Base-by-base conservation (phyloP, 2,797 vertebrate species). In the Takifugu rubripes region DNA sequence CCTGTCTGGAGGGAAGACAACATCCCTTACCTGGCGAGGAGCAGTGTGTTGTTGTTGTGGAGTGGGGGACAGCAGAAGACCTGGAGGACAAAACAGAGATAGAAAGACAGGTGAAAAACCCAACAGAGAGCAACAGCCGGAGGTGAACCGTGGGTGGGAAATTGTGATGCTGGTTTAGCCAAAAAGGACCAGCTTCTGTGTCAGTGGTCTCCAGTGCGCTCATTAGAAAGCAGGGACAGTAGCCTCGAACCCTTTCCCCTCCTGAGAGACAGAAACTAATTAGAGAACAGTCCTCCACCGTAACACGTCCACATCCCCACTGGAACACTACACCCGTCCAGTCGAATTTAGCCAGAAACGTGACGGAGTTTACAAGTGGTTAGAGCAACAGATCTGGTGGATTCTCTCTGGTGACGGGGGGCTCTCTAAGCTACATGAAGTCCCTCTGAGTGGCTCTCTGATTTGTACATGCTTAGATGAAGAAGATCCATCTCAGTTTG, bases 181-280 rank as follows among this genome's bases (percentile, higher is more conserved):
- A 11, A 68, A 43, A 15, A 73, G 67, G 59, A 53, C 75, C 82
- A 65, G 2, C 17, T 40, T 14, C 12, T 40, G 72, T 75, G 66
- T 79, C 26, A 25, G 70, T 70, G 54, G 83, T 87, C 86, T 89
- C 78, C 70, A 70, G 75, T 83, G 85, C 81, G 44, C 89, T 92
- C 88, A 91, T 92, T 92, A 91, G 78, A 74, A 89, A 72, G 70
- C 61, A 72, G 78, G 78, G 78, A 83, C 75, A 63, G 63, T 68
- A 27, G 86, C 71, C 78, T 49, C 21, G 70, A 84, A 70, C 75
- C 74, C 75, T 73, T 54, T 74, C 67, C 76, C 74, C 70, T 83
- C 74, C 72, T 78, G 61, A 53, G 79, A 84, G 84, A 84, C 29
- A 74, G 64, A 60, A 76, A 47, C 79, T 87, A 89, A 90, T 89